Evolutionary conservation across 2,113 vertebrate genomes (phyloP).

Genomic region (Pogona vitticeps): DNA sequence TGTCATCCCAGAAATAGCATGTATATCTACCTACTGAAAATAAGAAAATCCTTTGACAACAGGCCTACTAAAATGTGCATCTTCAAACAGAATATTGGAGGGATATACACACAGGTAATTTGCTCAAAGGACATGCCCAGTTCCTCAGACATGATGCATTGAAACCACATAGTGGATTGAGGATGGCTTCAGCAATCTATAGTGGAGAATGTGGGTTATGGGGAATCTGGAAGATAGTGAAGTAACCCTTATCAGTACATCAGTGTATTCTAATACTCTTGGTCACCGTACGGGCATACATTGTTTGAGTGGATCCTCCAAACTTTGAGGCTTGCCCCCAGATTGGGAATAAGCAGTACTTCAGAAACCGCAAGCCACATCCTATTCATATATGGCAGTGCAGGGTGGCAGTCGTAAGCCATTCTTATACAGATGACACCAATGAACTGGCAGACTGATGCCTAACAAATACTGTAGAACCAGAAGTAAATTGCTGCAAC

Average conservation of each 20-base stretch:
- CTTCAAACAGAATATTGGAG: slow-evolving; percentile 21
- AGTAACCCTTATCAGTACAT: neutral
- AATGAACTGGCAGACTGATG: neutral
- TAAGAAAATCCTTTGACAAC: neutral
- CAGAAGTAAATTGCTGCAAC: neutral
- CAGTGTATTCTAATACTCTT: neutral
- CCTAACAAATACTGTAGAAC: neutral
- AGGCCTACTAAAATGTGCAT: slow-evolving; percentile 13
- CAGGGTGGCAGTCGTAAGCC: neutral
- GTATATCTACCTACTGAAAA: neutral
- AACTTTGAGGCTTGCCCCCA: neutral
- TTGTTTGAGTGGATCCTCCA: neutral
- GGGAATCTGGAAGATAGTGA: neutral
- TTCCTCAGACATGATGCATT: slow-evolving; percentile 2
- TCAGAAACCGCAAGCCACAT: neutral
- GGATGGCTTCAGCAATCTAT: neutral
- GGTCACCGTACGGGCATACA: neutral
- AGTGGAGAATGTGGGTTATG: neutral
- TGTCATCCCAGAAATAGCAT: slow-evolving; percentile 17
- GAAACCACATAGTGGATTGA: neutral
- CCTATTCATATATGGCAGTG: neutral
- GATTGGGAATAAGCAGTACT: neutral
- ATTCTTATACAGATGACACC: neutral
- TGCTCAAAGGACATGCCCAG: slow-evolving; percentile 18
- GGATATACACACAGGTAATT: slow-evolving; percentile 19